These are phyloP conservation scores for Micoletzkya japonica DNA, from an alignment of 2,888 invertebrate genomes.

Conservation along the genomic window DNA sequence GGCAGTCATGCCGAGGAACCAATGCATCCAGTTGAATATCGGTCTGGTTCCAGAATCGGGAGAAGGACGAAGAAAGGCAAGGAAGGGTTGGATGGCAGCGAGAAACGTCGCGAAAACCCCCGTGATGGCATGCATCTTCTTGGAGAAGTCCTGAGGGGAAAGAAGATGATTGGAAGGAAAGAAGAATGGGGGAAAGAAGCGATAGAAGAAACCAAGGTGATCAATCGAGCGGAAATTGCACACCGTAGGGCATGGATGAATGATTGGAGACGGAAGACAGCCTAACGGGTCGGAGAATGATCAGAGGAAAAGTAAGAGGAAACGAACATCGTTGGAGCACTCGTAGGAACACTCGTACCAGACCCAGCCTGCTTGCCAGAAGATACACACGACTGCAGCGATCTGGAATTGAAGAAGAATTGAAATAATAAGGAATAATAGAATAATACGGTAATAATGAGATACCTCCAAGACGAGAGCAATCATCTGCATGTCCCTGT, in stretches of 20 bases:
- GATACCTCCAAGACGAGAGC: slow-evolving; percentile 35
- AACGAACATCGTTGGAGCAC: slow-evolving; percentile 44
- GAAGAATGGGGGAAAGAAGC: too few relatives aligned
- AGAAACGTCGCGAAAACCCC: slow-evolving; percentile 41
- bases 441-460: neutral
- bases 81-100: slow-evolving; percentile 41
- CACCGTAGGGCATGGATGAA: too few relatives aligned
- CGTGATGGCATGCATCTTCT: slow-evolving; percentile 32
- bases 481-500: slow-evolving; percentile 44
- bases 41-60: slow-evolving; percentile 35
- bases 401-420: slow-evolving; percentile 32
- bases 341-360: slow-evolving; percentile 53
- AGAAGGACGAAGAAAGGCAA: slow-evolving; percentile 43
- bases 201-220: too few relatives aligned
- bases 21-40: slow-evolving; percentile 50
- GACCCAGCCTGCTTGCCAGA: slow-evolving; percentile 50
- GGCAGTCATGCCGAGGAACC: slow-evolving; percentile 48
- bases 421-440: neutral
- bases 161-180: too few relatives aligned
- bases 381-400: slow-evolving; percentile 43
- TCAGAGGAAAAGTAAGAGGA: neutral
- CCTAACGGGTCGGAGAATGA: too few relatives aligned
- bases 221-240: too few relatives aligned
- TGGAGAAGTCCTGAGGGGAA: slow-evolving; percentile 29
- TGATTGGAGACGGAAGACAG: too few relatives aligned